Percentiles rank a stretch among this genome's conserved stretches.
phyloP scores from a whole-genome alignment of 2,888 invertebrate genomes.

The Xylota sylvarum region DNA sequence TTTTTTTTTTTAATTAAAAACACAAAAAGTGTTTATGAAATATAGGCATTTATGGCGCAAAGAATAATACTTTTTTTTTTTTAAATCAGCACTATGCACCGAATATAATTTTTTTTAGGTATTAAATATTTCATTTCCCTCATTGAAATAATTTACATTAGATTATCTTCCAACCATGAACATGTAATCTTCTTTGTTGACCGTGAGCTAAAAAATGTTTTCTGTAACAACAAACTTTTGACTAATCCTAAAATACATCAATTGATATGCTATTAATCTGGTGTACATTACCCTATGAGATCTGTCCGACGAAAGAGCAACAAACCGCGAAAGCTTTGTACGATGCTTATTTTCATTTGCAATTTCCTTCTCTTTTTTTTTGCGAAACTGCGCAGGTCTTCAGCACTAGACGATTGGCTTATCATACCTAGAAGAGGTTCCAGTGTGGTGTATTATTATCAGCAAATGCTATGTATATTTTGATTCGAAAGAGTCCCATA shows the following conservation, averaged over 20 bases:
- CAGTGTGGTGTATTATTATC: constrained; percentile 32
- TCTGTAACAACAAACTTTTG: background rate
- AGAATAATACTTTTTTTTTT: too few species aligned
- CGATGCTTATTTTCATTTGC: constrained; percentile 37
- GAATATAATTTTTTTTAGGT: too few species aligned
- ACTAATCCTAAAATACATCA: background rate
- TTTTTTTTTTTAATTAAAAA: too few species aligned
- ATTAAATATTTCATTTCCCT: too few species aligned
- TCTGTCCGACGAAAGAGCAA: background rate
- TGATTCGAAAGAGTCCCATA: constrained; percentile 22
- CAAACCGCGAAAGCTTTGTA: constrained; percentile 4
- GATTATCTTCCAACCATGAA: too few species aligned
- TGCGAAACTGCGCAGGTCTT: constrained; percentile 45
- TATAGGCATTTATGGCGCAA: too few species aligned
- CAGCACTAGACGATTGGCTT: constrained; percentile 38
- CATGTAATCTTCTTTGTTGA: background rate
- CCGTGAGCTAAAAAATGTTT: background rate
- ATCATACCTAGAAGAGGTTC: constrained; percentile 26
- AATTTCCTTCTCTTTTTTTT: constrained; percentile 9
- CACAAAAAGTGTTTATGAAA: too few species aligned
- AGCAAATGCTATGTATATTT: constrained; percentile 32
- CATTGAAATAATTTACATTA: too few species aligned
- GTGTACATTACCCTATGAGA: background rate
- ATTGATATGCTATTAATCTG: background rate
- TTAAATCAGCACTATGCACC: too few species aligned